A percentile compares a stretch with the other conserved stretches of the same genome.
phyloP scores from a whole-genome alignment of 1,140 invertebrate genomes.

The Philopotamus ludificatus region DNA sequence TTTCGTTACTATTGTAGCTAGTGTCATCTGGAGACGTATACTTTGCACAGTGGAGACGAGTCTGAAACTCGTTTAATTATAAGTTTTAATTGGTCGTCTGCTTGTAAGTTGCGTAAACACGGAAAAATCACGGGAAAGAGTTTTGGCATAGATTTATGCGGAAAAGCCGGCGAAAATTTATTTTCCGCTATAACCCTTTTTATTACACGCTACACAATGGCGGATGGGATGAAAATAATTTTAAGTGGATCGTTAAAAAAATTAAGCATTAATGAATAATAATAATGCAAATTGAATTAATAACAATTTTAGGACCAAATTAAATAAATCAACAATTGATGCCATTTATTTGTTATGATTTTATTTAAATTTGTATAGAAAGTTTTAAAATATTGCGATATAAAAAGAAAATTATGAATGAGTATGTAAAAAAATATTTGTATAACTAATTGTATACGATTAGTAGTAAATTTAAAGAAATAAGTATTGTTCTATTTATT shows the following conservation, averaged over 20 bases:
- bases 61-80: slow-evolving; percentile 29
- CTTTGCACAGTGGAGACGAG: slow-evolving; percentile 6
- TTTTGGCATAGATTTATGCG: not conserved
- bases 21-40: not conserved
- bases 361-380: no score
- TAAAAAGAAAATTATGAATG: no score
- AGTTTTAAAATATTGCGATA: no score
- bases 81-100: slow-evolving; percentile 27
- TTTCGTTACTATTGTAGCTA: no score
- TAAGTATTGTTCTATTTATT: no score
- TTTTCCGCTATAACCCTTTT: not conserved
- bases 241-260: not conserved
- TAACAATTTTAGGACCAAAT: not conserved
- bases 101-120: slow-evolving; percentile 20
- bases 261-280: not conserved
- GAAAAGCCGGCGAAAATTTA: not conserved
- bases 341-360: no score
- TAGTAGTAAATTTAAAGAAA: no score
- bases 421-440: no score
- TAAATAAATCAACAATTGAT: no score
- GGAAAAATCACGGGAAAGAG: not conserved
- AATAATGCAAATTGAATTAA: not conserved
- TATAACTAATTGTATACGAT: no score
- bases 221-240: no score
- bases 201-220: no score